A percentile compares a stretch with the other conserved stretches of the same genome.
phyloP scores from a whole-genome alignment of 1,140 invertebrate species.

The Mya arenaria region DNA sequence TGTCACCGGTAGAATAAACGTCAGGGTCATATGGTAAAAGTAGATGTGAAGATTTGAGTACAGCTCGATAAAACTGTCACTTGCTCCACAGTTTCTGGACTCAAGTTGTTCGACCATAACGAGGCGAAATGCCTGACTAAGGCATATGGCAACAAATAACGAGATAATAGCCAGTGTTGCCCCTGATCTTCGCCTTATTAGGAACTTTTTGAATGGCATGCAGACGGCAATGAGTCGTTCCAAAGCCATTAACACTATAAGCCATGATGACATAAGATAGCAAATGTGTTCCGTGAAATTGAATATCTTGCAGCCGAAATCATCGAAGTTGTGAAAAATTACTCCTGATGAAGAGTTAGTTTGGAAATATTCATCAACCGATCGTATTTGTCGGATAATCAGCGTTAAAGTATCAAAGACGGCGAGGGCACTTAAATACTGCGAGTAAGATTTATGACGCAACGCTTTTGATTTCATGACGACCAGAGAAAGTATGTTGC shows the following conservation, averaged over 20 bases:
- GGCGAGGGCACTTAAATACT: constrained; percentile 67
- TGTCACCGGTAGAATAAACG: constrained; percentile 17
- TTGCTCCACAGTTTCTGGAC: constrained; percentile 9
- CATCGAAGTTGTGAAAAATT: constrained; percentile 52
- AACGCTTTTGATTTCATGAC: constrained; percentile 68
- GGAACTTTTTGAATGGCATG: constrained; percentile 68
- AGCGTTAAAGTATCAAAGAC: constrained; percentile 70
- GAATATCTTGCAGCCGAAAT: constrained; percentile 65
- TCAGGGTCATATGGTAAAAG: constrained; percentile 17
- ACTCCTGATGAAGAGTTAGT: constrained; percentile 18
- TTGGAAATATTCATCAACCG: constrained; percentile 54
- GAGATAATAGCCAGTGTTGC: constrained; percentile 64
- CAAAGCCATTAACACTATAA: constrained; percentile 72
- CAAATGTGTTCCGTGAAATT: constrained; percentile 65
- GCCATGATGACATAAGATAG: constrained; percentile 74
- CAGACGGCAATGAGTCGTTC: constrained; percentile 71
- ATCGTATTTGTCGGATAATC: constrained; percentile 45
- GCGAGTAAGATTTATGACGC: constrained; percentile 68
- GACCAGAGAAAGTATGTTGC: constrained; percentile 68
- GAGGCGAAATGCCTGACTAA: constrained; percentile 30
- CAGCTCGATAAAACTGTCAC: not conserved
- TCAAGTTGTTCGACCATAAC: constrained; percentile 18
- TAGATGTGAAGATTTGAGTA: constrained; percentile 27
- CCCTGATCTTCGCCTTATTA: constrained; percentile 60
- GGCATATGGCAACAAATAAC: constrained; percentile 52